Conservation (phyloP, 92 coral and sea anemone species). For the Epizoanthus stellaris region DNA sequence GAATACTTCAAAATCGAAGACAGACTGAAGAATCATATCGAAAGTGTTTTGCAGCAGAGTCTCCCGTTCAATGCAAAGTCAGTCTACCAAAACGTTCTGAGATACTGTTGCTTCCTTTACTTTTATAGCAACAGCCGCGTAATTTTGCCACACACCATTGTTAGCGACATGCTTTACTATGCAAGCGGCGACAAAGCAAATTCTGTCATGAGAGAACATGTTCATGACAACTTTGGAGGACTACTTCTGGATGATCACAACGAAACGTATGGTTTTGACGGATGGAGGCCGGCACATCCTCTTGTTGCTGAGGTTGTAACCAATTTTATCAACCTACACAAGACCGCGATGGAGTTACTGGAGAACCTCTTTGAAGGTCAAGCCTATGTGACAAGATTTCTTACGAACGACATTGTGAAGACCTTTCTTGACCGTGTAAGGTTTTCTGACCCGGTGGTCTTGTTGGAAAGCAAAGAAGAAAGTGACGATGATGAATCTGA, state of each 20-base stretch:
- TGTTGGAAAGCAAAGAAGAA: conserved; percentile 30
- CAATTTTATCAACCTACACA: conserved; percentile 24
- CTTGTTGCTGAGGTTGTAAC: conserved; percentile 70
- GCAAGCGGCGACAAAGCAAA: conserved; percentile 4
- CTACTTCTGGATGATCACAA: conserved; percentile 64
- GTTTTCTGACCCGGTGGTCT: conserved; percentile 53
- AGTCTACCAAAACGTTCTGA: conserved; percentile 21
- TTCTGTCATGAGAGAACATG: not conserved
- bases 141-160: conserved; percentile 43
- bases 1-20: conserved; percentile 39
- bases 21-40: conserved; percentile 39
- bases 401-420: conserved; percentile 55
- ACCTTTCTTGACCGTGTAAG: conserved; percentile 55
- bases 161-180: conserved; percentile 40
- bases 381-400: conserved; percentile 50
- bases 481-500: conserved; percentile 21
- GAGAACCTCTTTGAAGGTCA: conserved; percentile 32
- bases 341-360: conserved; percentile 34
- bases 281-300: conserved; percentile 77
- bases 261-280: conserved; percentile 57
- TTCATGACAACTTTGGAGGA: conserved; percentile 69
- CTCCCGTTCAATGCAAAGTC: not conserved
- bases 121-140: conserved; percentile 42
- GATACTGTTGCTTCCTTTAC: conserved; percentile 37
- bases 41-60: conserved; percentile 25